Evolutionary conservation across 1,140 invertebrate genomes (phyloP).

Genomic region (Drosophila ficusphila): DNA sequence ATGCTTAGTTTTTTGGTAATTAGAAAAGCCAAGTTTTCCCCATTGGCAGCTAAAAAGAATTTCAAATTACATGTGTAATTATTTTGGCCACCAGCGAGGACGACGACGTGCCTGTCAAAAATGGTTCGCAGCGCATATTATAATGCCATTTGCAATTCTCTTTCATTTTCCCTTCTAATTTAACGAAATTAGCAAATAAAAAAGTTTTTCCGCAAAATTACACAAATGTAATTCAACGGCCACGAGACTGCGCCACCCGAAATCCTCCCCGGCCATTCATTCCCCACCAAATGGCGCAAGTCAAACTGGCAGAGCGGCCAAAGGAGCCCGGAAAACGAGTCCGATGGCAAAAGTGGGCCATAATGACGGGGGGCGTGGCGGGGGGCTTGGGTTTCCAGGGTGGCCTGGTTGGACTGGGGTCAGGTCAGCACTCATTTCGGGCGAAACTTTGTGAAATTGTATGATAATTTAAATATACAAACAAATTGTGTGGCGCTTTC

Average conservation of each 20-base stretch:
- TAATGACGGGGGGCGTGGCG: conserved; percentile 1
- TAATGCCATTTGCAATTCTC: conserved; percentile 71
- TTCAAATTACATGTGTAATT: conserved; percentile 72
- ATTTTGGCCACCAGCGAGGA: conserved; percentile 50
- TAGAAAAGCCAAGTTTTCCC: conserved; percentile 7
- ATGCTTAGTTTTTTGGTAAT: conserved; percentile 1
- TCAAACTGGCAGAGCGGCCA: conserved; percentile 44
- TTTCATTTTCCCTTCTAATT: conserved; percentile 75
- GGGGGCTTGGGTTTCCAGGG: not conserved
- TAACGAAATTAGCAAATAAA: conserved; percentile 82
- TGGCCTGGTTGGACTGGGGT: not conserved
- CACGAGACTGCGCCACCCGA: conserved; percentile 34
- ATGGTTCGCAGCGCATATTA: conserved; percentile 51
- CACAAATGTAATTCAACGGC: conserved; percentile 80
- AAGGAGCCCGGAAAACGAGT: conserved; percentile 15
- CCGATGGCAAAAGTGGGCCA: conserved; percentile 15
- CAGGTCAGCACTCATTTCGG: conserved; percentile 60
- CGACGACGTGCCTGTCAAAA: conserved; percentile 43
- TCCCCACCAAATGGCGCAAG: conserved; percentile 54
- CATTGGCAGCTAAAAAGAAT: conserved; percentile 52
- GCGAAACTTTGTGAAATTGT: conserved; percentile 71
- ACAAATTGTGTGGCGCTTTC: conserved; percentile 82
- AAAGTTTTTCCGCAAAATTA: conserved; percentile 82
- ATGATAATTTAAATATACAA: conserved; percentile 83
- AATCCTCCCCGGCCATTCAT: conserved; percentile 10